Conservation (phyloP, 1,140 invertebrate species). For the Zaprionus gabonicus region DNA sequence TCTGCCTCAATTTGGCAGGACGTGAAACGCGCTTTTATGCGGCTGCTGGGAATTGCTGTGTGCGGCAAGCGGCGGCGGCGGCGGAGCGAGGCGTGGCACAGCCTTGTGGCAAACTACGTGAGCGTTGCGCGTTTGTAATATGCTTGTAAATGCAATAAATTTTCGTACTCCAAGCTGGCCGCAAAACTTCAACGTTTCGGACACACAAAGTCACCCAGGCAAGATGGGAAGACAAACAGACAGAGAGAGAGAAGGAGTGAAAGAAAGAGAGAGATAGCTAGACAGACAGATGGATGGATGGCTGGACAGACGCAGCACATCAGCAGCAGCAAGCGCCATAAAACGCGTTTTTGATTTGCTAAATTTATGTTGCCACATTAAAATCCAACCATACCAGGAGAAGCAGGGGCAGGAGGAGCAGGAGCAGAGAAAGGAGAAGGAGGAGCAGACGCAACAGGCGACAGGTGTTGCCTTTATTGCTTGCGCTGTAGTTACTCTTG, state of each 20-base stretch:
- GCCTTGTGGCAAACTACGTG: slow-evolving; percentile 53
- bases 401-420: not conserved
- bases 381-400: slow-evolving; percentile 33
- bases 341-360: slow-evolving; percentile 81
- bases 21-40: slow-evolving; percentile 79
- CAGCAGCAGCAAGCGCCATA: slow-evolving; percentile 51
- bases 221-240: not conserved
- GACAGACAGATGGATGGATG: not conserved
- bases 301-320: slow-evolving; percentile 25
- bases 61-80: not conserved
- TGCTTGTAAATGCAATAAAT: slow-evolving; percentile 82
- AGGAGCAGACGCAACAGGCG: slow-evolving; percentile 41
- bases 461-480: slow-evolving; percentile 56
- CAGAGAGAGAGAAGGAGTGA: not conserved
- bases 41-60: slow-evolving; percentile 68
- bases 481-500: not conserved
- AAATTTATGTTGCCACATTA: slow-evolving; percentile 81
- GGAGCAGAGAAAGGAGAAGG: not conserved
- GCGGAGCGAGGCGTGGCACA: not conserved
- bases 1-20: slow-evolving; percentile 78
- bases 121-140: slow-evolving; percentile 70
- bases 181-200: slow-evolving; percentile 52
- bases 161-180: slow-evolving; percentile 45
- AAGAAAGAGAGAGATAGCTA: not conserved
- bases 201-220: slow-evolving; percentile 43